Conservation (phyloP, 2,797 vertebrate species). For the Peromyscus melanophrys region DNA sequence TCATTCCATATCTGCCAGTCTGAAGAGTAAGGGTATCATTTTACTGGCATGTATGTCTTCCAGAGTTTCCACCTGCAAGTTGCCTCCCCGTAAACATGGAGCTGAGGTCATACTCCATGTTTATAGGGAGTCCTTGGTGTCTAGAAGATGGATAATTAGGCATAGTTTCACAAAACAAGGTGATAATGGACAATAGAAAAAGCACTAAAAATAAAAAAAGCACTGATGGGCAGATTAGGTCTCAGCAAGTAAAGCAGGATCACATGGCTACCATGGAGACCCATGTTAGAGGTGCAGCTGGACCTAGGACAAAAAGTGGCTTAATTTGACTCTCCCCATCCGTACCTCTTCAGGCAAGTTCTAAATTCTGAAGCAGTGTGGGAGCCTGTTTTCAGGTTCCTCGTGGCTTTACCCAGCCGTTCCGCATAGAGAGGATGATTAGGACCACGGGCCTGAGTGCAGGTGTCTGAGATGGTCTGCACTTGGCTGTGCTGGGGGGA, state of each 20-base stretch:
- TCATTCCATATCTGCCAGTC: neutral
- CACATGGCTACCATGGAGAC: neutral
- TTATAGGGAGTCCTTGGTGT: neutral
- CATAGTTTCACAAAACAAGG: neutral
- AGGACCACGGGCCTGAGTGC: too few species aligned
- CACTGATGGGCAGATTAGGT: neutral
- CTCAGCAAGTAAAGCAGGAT: neutral
- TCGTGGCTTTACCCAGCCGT: too few species aligned
- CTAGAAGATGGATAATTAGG: neutral
- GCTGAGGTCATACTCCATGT: neutral
- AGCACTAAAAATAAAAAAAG: neutral
- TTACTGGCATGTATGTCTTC: neutral
- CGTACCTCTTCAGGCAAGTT: neutral
- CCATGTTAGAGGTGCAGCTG: neutral
- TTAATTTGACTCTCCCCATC: neutral
- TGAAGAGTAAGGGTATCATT: neutral
- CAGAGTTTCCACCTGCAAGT: neutral
- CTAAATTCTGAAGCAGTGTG: neutral
- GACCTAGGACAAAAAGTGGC: neutral
- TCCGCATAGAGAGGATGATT: too few species aligned
- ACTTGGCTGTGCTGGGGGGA: too few species aligned
- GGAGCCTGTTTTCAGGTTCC: neutral
- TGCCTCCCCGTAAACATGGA: neutral
- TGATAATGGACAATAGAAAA: neutral
- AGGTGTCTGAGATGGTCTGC: too few species aligned